Base-by-base conservation (phyloP, 92 coral and sea anemone genomes). In the Parazoanthus darwini region DNA sequence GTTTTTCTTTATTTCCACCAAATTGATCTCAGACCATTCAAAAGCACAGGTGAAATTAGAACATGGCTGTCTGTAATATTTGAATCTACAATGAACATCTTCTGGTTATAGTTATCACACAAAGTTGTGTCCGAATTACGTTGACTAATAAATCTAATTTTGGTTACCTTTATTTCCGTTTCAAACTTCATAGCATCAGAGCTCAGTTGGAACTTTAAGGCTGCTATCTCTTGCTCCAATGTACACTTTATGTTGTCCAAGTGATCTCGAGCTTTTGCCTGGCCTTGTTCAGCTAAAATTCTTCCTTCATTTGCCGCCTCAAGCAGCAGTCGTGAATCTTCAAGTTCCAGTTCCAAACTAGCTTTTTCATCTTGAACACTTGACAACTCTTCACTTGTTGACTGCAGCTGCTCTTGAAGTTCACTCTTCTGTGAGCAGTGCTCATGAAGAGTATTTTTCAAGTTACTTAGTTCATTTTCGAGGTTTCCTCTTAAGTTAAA, bases 211-310 rank as follows among this genome's bases (percentile, higher is more conserved):
- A 97, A 97, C 88, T 90, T 95, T 77, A 97, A 93, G 20, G 99
- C 96, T 33, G 98, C 98, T 2, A 95, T 93, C 86, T 97, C 98
- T 73, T 97, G 99, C 22, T 97, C 99, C 98, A 97, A 91, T 90
- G 96, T 92, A 89, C 95, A 97, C 80, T 91, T 91, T 82, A 95
- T 67, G 84, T 90, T 97, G 38, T 93, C 92, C 15, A 97, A 94
- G 48, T 95, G 96, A 43, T 93, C 99, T 86, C 94, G 94, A 5
- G 93, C 91, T 43, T 91, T 94, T 58, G 89, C 91, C 58, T 95
- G 96, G 65, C 94, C 94, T 43, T 88, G 93, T 84, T 95, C 98
- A 1, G 98, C 98, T 5, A 91, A 86, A 76, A 95, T 95, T 89
- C 96, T 80, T 65, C 94, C 98, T 90, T 95, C 98, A 84, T 95